Evolutionary conservation across 1,140 invertebrate species (phyloP).

Genomic region (Diabrotica virgifera): DNA sequence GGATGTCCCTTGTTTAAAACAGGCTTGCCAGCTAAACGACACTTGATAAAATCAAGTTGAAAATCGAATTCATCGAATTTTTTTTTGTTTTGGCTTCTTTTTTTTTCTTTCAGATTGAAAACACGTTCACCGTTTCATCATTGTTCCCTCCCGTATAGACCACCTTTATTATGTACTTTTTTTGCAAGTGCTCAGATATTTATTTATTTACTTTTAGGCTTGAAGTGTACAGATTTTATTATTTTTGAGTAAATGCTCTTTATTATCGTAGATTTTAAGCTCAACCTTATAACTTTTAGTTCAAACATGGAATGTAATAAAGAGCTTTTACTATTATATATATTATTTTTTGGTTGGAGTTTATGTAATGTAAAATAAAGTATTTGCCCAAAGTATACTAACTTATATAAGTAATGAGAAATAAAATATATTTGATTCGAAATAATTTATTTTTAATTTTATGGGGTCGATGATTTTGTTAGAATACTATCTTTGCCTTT

Average conservation of each 20-base stretch:
- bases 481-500: too few species aligned
- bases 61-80: conserved; percentile 16
- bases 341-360: conserved; percentile 32
- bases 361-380: conserved; percentile 30
- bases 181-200: conserved; percentile 34
- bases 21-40: conserved; percentile 11
- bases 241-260: conserved; percentile 30
- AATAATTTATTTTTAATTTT: conserved; percentile 32
- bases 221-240: conserved; percentile 32
- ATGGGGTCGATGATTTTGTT: not conserved
- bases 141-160: too few species aligned
- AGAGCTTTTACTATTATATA: conserved; percentile 29
- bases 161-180: conserved; percentile 31
- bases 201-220: conserved; percentile 35
- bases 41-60: conserved; percentile 13
- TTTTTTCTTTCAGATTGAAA: not conserved
- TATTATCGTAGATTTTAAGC: conserved; percentile 25
- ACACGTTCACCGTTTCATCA: too few species aligned
- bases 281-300: conserved; percentile 23
- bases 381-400: conserved; percentile 42
- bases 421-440: conserved; percentile 33
- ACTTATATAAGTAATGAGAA: conserved; percentile 33
- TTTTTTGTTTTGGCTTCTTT: conserved; percentile 7
- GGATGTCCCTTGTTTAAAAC: not conserved
- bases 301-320: conserved; percentile 22